Evolutionary conservation across 2,888 invertebrate genomes (phyloP).

Genomic region (Ischnura elegans): DNA sequence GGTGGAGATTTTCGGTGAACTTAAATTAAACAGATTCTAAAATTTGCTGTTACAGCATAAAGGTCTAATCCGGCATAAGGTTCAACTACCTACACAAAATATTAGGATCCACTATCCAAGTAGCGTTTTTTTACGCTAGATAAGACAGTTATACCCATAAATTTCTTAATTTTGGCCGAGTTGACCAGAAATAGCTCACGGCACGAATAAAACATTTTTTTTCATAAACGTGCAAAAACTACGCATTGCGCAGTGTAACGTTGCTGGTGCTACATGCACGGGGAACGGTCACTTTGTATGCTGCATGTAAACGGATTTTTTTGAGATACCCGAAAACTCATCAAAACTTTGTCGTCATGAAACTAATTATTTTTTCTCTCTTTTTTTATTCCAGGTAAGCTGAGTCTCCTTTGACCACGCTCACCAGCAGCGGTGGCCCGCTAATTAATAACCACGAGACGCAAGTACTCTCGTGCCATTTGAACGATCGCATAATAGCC

Average conservation of each 20-base stretch:
- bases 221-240: neutral
- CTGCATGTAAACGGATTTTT: neutral
- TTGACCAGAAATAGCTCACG: no score
- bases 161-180: no score
- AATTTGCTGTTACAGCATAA: no score
- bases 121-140: no score
- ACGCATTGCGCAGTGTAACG: neutral
- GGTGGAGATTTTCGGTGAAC: no score
- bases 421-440: neutral
- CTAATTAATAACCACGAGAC: constrained; percentile 35
- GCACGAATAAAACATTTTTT: no score
- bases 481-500: neutral
- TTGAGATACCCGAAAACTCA: neutral
- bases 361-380: neutral
- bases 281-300: neutral
- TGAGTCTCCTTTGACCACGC: constrained; percentile 14
- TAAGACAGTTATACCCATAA: no score
- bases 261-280: neutral
- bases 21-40: no score
- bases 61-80: no score
- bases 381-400: constrained; percentile 4
- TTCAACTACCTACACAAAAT: no score
- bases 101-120: no score
- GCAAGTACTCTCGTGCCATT: constrained; percentile 20
- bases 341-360: neutral